These are phyloP conservation scores for Erebia ligea DNA, from an alignment of 2,888 invertebrate genomes.

Conservation along the genomic window DNA sequence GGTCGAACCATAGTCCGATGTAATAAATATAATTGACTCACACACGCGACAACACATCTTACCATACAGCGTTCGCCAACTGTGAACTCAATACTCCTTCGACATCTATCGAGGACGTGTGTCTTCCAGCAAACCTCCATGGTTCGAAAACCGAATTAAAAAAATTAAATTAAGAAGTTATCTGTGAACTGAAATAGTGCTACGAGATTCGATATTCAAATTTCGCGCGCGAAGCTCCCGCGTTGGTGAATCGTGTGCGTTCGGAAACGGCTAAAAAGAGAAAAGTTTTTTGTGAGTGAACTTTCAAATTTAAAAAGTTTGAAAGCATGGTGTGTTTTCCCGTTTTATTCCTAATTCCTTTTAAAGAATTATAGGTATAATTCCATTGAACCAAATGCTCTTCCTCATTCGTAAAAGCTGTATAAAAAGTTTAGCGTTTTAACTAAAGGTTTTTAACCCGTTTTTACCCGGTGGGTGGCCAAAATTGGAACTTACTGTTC, in stretches of 20 bases:
- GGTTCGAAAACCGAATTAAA: conserved; percentile 38
- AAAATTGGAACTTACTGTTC: too few species aligned
- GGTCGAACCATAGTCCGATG: conserved; percentile 51
- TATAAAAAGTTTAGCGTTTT: background rate
- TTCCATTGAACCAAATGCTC: background rate
- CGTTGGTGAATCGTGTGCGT: conserved; percentile 58
- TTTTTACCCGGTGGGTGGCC: too few species aligned
- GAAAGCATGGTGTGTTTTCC: conserved; percentile 44
- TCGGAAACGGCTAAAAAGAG: conserved; percentile 52
- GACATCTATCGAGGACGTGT: conserved; percentile 74
- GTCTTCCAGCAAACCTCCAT: conserved; percentile 63
- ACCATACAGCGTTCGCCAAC: conserved; percentile 66
- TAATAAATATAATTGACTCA: conserved; percentile 81
- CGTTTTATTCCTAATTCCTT: conserved; percentile 1
- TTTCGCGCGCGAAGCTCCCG: conserved; percentile 55
- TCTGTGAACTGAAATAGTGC: conserved; percentile 28
- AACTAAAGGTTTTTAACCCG: too few species aligned
- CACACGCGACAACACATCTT: conserved; percentile 67
- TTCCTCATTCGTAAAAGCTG: background rate
- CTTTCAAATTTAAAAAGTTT: conserved; percentile 47
- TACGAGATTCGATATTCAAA: conserved; percentile 57
- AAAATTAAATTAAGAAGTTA: conserved; percentile 38
- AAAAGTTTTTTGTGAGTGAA: conserved; percentile 62
- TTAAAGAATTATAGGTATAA: background rate
- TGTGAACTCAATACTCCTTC: conserved; percentile 75